A percentile compares a stretch with the other conserved stretches of the same genome.
These are phyloP conservation scores for Neolamprologus sp. DNA, from an alignment of 2,113 vertebrate species.

Conservation along the genomic window DNA sequence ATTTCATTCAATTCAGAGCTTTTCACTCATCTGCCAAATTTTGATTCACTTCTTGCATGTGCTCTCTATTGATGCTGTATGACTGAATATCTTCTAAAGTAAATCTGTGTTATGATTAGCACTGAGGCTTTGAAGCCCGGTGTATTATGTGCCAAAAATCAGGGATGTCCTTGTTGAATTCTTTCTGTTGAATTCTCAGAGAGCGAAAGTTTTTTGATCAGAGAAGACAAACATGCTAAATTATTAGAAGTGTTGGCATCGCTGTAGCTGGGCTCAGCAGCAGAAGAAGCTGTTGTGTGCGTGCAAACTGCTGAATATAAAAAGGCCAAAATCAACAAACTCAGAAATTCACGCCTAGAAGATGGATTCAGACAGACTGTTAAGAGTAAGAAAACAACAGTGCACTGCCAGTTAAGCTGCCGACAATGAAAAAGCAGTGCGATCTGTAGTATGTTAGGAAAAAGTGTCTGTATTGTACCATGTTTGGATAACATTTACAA, in stretches of 20 bases:
- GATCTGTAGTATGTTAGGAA: background rate
- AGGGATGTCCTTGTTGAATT: background rate
- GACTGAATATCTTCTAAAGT: background rate
- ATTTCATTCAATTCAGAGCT: background rate
- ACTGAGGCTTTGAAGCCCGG: background rate
- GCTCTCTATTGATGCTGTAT: background rate
- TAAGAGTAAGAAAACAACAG: background rate
- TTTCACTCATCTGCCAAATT: background rate
- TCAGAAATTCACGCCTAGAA: background rate
- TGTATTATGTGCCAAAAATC: background rate
- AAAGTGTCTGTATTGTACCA: background rate
- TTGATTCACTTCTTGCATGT: background rate
- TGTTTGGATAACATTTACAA: background rate
- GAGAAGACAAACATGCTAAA: background rate
- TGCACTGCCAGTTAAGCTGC: background rate
- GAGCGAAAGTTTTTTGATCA: background rate
- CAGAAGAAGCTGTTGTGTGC: background rate
- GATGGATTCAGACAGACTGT: background rate
- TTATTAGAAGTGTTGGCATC: background rate
- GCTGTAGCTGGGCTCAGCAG: background rate
- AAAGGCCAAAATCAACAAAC: background rate
- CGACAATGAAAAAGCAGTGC: background rate
- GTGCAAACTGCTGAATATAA: background rate
- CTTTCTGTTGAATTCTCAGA: background rate
- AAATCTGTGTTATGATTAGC: background rate